Evolutionary conservation across 2,797 vertebrate genomes (phyloP).

Genomic region (Eutrigla gurnardus): DNA sequence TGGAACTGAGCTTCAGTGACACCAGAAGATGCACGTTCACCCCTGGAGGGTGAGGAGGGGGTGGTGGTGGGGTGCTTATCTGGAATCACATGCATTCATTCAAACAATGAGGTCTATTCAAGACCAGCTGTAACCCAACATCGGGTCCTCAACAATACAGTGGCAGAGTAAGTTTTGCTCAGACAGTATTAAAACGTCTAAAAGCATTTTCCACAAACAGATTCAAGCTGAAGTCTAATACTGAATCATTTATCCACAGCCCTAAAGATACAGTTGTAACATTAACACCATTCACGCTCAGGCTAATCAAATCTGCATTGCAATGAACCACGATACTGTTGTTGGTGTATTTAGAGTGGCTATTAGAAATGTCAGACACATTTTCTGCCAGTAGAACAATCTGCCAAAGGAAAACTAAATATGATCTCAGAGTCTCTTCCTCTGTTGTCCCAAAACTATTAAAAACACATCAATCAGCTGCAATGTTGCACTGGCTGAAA

Average conservation of each 20-base stretch:
- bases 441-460: not conserved
- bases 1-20: slow-evolving; percentile 45
- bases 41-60: not conserved
- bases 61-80: slow-evolving; percentile 39
- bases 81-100: slow-evolving; percentile 68
- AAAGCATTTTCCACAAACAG: slow-evolving; percentile 11
- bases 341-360: not conserved
- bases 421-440: not conserved
- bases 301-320: slow-evolving; percentile 3
- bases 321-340: not conserved
- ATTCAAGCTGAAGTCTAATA: not conserved
- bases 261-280: not conserved
- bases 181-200: slow-evolving; percentile 8
- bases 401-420: not conserved
- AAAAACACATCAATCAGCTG: not conserved
- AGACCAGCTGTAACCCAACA: slow-evolving; percentile 49
- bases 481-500: not conserved
- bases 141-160: slow-evolving; percentile 1
- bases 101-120: slow-evolving; percentile 72
- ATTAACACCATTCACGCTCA: not conserved
- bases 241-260: not conserved
- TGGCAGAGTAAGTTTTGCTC: slow-evolving; percentile 1
- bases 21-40: slow-evolving; percentile 43
- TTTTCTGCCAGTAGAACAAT: not conserved
- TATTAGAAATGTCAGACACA: not conserved